Percentiles rank a stretch among this genome's conserved stretches.
Conservation (phyloP, 2,888 invertebrate species). For the Xanthorhoe spadicearia region DNA sequence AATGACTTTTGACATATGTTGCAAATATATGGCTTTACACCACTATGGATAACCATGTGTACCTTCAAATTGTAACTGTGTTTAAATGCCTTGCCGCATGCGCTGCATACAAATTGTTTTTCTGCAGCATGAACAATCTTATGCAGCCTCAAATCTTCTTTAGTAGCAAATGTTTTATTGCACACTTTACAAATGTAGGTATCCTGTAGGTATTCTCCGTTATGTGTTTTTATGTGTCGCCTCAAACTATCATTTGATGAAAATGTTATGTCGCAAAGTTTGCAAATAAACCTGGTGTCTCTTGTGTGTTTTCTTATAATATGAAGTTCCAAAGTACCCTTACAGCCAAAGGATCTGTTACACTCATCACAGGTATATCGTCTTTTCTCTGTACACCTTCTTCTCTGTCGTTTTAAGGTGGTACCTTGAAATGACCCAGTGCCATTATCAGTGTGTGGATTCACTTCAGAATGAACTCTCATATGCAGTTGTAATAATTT, state of each 20-base stretch:
- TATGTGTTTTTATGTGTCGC: constrained; percentile 25
- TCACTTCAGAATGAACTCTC: constrained; percentile 20
- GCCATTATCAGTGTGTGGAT: constrained; percentile 21
- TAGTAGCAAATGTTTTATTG: constrained; percentile 26
- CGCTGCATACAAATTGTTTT: constrained; percentile 29
- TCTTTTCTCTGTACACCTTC: constrained; percentile 23
- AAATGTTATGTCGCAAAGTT: constrained; percentile 21
- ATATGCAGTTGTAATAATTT: constrained; percentile 18
- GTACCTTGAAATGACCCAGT: constrained; percentile 21
- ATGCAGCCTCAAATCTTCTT: constrained; percentile 30
- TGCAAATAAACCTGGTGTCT: constrained; percentile 22
- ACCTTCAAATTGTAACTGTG: constrained; percentile 9
- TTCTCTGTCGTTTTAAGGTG: constrained; percentile 20
- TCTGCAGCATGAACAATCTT: constrained; percentile 32
- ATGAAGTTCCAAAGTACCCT: constrained; percentile 23
- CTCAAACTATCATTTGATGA: constrained; percentile 15
- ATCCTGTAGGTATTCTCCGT: constrained; percentile 28
- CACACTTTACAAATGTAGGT: constrained; percentile 31
- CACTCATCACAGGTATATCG: constrained; percentile 23
- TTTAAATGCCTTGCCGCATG: constrained; percentile 32
- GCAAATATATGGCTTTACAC: constrained; percentile 16
- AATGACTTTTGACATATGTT: constrained; percentile 24
- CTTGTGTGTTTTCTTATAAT: constrained; percentile 15
- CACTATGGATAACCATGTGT: constrained; percentile 26
- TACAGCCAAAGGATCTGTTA: constrained; percentile 15